Conservation (phyloP, 2,113 vertebrate genomes). For the Pterocles orientalis region DNA sequence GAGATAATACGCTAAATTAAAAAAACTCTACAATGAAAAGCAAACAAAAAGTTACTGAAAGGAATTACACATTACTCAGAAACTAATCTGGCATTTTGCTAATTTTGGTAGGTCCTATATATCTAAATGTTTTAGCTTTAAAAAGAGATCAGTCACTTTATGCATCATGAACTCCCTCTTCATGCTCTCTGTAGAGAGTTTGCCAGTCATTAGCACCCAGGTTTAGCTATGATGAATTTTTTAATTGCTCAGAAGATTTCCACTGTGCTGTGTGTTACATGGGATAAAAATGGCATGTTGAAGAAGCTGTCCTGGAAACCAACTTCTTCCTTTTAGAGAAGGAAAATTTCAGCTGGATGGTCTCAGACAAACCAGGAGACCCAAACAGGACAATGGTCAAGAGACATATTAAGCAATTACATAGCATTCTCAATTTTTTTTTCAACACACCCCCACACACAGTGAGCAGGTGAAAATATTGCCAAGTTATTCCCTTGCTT, state of each 20-base stretch:
- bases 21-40: background rate
- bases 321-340: background rate
- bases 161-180: background rate
- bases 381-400: background rate
- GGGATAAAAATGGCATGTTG: background rate
- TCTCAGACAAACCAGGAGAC: background rate
- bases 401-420: background rate
- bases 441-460: too few species aligned
- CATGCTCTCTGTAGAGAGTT: background rate
- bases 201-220: background rate
- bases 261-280: background rate
- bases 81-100: background rate
- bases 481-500: background rate
- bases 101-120: background rate
- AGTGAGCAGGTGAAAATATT: background rate
- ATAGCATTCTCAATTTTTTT: background rate
- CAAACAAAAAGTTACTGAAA: background rate
- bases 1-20: background rate
- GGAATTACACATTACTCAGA: background rate
- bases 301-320: background rate
- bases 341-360: background rate
- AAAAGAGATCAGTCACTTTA: background rate
- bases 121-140: background rate
- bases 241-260: background rate
- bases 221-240: background rate